A percentile compares a stretch with the other conserved stretches of the same genome.
These are phyloP conservation scores for Lobophora halterata DNA, from an alignment of 2,888 invertebrate genomes.

Conservation along the genomic window DNA sequence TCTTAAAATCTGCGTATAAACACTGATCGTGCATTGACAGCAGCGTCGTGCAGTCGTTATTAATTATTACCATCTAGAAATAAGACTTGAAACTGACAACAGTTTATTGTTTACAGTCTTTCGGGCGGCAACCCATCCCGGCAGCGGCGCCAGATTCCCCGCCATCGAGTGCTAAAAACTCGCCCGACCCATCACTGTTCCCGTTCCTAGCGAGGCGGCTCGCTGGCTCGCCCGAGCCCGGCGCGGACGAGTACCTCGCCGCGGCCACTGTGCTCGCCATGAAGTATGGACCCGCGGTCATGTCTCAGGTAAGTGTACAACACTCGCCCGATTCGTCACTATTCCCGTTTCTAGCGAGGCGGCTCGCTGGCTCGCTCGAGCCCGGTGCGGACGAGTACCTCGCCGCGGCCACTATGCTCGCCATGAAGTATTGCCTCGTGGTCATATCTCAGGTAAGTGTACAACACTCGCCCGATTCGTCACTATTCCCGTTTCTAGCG, in stretches of 20 bases:
- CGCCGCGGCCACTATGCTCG: constrained; percentile 93
- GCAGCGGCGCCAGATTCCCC: constrained; percentile 30
- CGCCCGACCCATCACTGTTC: constrained; percentile 88
- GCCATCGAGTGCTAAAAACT: constrained; percentile 58
- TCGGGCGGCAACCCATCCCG: constrained; percentile 93
- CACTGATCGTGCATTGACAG: no score
- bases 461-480: constrained; percentile 83
- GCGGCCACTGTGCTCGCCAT: constrained; percentile 94
- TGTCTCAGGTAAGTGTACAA: constrained; percentile 59
- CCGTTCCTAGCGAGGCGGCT: constrained; percentile 89
- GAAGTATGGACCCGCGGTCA: constrained; percentile 89
- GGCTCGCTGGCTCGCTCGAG: constrained; percentile 73
- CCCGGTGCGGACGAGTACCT: constrained; percentile 87
- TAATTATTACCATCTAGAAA: no score
- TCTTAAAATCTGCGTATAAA: no score
- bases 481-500: constrained; percentile 91
- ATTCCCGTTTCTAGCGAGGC: constrained; percentile 91
- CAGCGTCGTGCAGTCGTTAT: no score
- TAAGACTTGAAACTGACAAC: no score
- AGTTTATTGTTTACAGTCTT: constrained; percentile 91
- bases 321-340: constrained; percentile 86
- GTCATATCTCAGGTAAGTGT: constrained; percentile 72
- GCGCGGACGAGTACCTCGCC: constrained; percentile 88
- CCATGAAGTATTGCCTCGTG: constrained; percentile 91
- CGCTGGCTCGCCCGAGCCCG: constrained; percentile 68